Evolutionary conservation across 2,888 invertebrate genomes (phyloP).

Genomic region (Zhengitettix transpicula): DNA sequence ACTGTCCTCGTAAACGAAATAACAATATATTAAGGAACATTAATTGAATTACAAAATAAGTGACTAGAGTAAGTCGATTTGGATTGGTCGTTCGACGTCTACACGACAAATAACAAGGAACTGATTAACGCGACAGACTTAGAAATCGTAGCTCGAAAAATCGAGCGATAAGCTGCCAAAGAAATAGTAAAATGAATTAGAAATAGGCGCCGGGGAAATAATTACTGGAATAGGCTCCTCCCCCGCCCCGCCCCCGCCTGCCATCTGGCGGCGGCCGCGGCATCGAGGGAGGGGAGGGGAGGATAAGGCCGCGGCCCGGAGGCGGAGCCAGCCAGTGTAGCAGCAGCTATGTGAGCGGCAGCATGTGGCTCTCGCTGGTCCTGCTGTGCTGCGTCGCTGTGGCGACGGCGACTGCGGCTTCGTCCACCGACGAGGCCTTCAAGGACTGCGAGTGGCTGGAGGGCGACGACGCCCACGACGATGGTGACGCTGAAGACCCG

Average conservation of each 20-base stretch:
- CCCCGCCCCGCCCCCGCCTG: background rate
- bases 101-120: no score
- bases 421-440: slow-evolving; percentile 37
- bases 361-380: background rate
- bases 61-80: no score
- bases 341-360: background rate
- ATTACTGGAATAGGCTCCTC: no score
- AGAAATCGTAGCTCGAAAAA: no score
- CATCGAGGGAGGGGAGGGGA: slow-evolving; percentile 2
- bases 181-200: no score
- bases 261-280: background rate
- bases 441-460: slow-evolving; percentile 54
- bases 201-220: no score
- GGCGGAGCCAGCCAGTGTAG: slow-evolving; percentile 5
- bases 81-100: no score
- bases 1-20: no score
- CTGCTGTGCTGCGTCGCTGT: background rate
- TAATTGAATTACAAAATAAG: no score
- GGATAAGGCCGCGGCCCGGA: slow-evolving; percentile 7
- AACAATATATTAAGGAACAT: no score
- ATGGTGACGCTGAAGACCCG: slow-evolving; percentile 32
- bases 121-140: no score
- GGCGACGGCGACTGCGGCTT: background rate
- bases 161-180: no score
- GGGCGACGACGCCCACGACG: slow-evolving; percentile 29